Evolutionary conservation across 1,140 invertebrate genomes (phyloP), one percentile per base, ranked within the genome.

Genomic region (Macrobrachium rosenbergii): DNA sequence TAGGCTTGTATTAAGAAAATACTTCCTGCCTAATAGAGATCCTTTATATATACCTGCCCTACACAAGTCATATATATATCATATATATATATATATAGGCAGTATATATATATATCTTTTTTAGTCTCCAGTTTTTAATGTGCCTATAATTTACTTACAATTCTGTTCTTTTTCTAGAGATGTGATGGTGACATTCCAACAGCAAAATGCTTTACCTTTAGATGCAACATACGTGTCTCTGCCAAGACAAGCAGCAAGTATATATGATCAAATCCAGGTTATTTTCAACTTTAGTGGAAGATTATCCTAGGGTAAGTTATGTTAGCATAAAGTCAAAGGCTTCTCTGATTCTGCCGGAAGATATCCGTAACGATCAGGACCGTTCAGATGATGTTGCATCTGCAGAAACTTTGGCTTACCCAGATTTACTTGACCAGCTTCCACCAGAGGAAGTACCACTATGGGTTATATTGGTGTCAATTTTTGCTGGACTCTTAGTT

Each of bases 121-220:
- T n/a, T n/a, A n/a, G n/a, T n/a, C n/a, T n/a, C n/a, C 3, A 37
- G 28, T 37, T 37, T 37, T 37, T 37, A 37, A 37, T 37, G 28
- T 37, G 28, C 28, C 28, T 52, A 72, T 23, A 23, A 28, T 16
- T 10, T 72, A 8, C 14, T 19, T 14, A 28, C 16, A 28, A 28
- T 72, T 72, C 62, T 90, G 88, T 90, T 91, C 69, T 90, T 67
- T 90, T 92, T 93, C 83, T 91, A 96, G 96, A 96, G 69, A 59
- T 89, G 90, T 59, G 89, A 96, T 91, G 98, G 97, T 91, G 94
- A 94, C 89, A 92, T 94, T 67, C 94, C 94, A 14, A 96, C 96
- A 8, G 97, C 97, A 0, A 95, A 96, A 89, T 99, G 97, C 91
- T 95, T 97, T n/a, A 94, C 94, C 87, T 96, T 99, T 80, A 93